Evolutionary conservation across 2,113 vertebrate species (phyloP), one percentile per base, ranked within the genome.

Genomic region (Prochilodus magdalenae): DNA sequence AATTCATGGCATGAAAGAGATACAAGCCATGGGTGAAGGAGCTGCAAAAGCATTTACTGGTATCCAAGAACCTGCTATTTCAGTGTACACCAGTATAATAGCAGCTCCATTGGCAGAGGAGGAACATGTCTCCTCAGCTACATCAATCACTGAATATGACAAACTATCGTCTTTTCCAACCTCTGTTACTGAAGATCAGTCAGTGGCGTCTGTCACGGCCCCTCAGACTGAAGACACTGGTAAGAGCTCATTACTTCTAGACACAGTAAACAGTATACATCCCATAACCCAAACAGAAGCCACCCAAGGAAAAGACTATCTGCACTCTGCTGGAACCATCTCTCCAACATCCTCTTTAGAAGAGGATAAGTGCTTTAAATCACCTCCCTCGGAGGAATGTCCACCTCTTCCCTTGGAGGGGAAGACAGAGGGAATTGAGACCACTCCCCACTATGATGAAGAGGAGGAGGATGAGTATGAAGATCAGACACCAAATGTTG

Each of bases 141-240:
- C 97, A 0, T 99, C 98, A 60, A 98, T 99, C 89, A 99, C 98
- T 0, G 98, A 99, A 76, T 98, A 97, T 44, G 97, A 99, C 90
- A 99, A 97, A 77, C 90, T 98, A 33, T 98, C 97, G 27, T 99
- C 97, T 33, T 96, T 98, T 77, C 97, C 97, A 27, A 97, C 97
- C 0, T 99, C 98, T 4, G 94, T 99, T 66, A 95, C 97, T 36
- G 98, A 99, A 82, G 98, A 99, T 88, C 98, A 98, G 3, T 98
- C 98, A 0, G 94, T 93, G 57, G 94, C 96, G 2, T 98, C 97
- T 0, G 91, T 94, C 18, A 94, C 95, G n/a, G 95, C 96, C 55
- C 94, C 95, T n/a, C 94, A 94, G 83, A 95, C 95, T 13, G 97
- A 98, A 87, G 97, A 97, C 86, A 95, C 93, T 12, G 93, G 94